Conservation (phyloP, 1,140 invertebrate genomes). For the Microplitis demolitor region DNA sequence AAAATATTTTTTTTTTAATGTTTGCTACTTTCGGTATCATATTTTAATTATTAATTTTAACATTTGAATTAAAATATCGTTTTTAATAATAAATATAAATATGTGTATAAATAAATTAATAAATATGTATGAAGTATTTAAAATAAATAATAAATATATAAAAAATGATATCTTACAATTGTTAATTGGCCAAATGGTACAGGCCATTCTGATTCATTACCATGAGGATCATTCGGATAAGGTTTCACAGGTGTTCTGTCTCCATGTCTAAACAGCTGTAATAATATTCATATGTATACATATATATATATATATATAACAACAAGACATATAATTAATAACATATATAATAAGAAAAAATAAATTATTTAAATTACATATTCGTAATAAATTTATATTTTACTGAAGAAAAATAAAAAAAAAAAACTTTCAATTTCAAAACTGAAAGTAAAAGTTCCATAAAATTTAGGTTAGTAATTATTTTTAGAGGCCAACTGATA, state of each 20-base stretch:
- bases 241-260: conserved; percentile 77
- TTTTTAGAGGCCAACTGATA: not conserved
- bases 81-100: too few species aligned
- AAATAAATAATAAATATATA: not conserved
- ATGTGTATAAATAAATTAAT: too few species aligned
- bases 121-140: too few species aligned
- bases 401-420: too few species aligned
- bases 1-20: too few species aligned
- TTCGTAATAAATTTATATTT: not conserved
- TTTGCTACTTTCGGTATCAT: too few species aligned
- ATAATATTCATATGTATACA: conserved; percentile 28
- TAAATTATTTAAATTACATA: not conserved
- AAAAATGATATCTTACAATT: conserved; percentile 64
- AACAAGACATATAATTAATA: not conserved
- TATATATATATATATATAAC: not conserved
- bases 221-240: conserved; percentile 81
- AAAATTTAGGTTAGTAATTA: not conserved
- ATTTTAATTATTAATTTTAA: too few species aligned
- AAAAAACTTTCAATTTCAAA: not conserved
- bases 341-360: not conserved
- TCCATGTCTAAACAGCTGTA: conserved; percentile 77
- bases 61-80: too few species aligned
- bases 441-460: not conserved
- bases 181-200: conserved; percentile 80
- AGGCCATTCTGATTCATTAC: conserved; percentile 72